Conservation (phyloP, 2,888 invertebrate genomes). For the Acrocera orbiculus region DNA sequence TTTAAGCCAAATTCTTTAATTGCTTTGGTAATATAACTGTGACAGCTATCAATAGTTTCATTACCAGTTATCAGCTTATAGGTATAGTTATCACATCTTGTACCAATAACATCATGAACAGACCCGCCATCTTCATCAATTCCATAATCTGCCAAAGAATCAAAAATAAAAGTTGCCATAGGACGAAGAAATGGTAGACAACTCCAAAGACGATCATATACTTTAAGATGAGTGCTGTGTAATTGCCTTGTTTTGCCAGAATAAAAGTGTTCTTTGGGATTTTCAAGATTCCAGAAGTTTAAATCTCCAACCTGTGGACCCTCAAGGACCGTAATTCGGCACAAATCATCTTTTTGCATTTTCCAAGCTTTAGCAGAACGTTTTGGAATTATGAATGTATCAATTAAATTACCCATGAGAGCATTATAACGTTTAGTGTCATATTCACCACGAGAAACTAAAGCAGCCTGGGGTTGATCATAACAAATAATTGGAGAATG, state of each 20-base stretch:
- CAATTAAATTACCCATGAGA: conserved; percentile 20
- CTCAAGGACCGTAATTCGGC: conserved; percentile 29
- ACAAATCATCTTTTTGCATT: conserved; percentile 29
- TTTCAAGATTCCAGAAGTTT: conserved; percentile 33
- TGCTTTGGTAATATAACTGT: conserved; percentile 31
- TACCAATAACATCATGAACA: conserved; percentile 33
- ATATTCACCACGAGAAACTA: conserved; percentile 21
- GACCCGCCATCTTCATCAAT: conserved; percentile 33
- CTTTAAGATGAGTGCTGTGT: conserved; percentile 30
- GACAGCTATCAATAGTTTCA: conserved; percentile 30
- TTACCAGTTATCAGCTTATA: conserved; percentile 32
- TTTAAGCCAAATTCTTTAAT: conserved; percentile 25
- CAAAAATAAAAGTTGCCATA: conserved; percentile 34
- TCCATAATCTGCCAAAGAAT: conserved; percentile 31
- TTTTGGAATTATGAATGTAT: conserved; percentile 26
- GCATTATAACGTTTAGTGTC: conserved; percentile 24
- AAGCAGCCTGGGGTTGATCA: conserved; percentile 23
- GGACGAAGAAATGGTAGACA: conserved; percentile 31
- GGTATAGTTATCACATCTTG: conserved; percentile 34
- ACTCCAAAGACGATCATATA: conserved; percentile 34
- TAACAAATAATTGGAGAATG: conserved; percentile 27
- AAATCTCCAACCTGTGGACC: conserved; percentile 34
- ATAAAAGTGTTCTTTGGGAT: conserved; percentile 31
- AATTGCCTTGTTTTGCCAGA: conserved; percentile 35
- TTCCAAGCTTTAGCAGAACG: conserved; percentile 30